Evolutionary conservation across 1,140 invertebrate species (phyloP), one percentile per base, ranked within the genome.

Genomic region (Drosophila santomea): DNA sequence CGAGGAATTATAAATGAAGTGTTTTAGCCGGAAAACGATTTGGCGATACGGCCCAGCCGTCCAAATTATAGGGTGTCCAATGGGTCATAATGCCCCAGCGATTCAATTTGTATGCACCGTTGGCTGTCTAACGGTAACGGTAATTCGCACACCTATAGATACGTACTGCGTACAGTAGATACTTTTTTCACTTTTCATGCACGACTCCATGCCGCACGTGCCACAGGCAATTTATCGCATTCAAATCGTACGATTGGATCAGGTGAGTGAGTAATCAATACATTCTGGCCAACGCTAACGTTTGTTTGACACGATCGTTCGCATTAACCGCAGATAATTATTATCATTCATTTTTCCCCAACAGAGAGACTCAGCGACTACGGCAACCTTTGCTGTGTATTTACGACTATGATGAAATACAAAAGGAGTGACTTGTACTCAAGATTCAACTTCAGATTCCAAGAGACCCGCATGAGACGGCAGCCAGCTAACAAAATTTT

Each of bases 401-500:
- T 80, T 77, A 77, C 44, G 47, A 71, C 50, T 69, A 76, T 88
- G 83, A 88, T 88, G 83, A 88, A 88, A 88, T 83, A 54, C 44
- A 55, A 57, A 57, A 54, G 51, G 41, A 59, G 73, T 51, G 73
- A 77, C 61, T 72, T 71, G 68, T 71, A 72, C 68, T 72, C 68
- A 41, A 72, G 68, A 72, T 72, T 72, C 68, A 69, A 72, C 66
- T 71, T 69, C 68, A 69, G 74, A 77, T 77, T 77, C 74, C 73
- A 77, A 68, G 74, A 76, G 78, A 47, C 78, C 78, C 78, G 78
- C 78, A 81, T 81, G 60, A 77, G 63, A 69, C 62, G 50, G 20
- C 62, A 41, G 73, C 41, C 55, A 68, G 59, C 50, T 52, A 57
- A 62, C 77, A 71, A 80, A 23, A 50, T 72, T 64, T 74, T 84